Conservation (phyloP, 2,113 vertebrate genomes). For the Saimiri boliviensis region DNA sequence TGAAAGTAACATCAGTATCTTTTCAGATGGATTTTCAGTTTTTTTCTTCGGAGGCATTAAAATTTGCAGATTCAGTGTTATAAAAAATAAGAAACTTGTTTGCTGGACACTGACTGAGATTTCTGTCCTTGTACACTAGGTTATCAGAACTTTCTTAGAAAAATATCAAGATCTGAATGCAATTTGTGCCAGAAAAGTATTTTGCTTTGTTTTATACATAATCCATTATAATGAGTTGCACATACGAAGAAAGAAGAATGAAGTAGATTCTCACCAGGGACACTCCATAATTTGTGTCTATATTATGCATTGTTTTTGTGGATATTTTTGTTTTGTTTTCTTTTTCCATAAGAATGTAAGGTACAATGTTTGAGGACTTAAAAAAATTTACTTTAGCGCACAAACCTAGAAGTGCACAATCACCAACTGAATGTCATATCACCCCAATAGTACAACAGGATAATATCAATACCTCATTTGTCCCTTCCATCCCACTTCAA, state of each 20-base stretch:
- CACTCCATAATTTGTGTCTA: background rate
- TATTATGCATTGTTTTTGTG: background rate
- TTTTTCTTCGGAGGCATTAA: background rate
- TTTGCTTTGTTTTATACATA: background rate
- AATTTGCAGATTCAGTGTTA: accelerated
- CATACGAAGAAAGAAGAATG: background rate
- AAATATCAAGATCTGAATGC: background rate
- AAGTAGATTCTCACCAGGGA: background rate
- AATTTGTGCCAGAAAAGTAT: background rate
- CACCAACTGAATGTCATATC: background rate
- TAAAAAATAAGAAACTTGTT: background rate
- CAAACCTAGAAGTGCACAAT: background rate
- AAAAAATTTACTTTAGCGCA: background rate
- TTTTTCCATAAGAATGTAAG: background rate
- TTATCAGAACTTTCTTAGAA: background rate
- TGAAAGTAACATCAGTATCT: background rate
- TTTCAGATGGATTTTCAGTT: background rate
- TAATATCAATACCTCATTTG: background rate
- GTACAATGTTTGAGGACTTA: background rate
- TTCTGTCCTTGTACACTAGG: background rate
- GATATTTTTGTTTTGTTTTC: background rate
- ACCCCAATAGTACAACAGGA: background rate
- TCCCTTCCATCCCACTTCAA: background rate
- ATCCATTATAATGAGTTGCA: background rate
- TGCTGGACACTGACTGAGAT: accelerated